Percentiles rank a stretch among this genome's conserved stretches.
Evolutionary conservation across 2,888 invertebrate species (phyloP).

Genomic region (Ennomos erosarius): DNA sequence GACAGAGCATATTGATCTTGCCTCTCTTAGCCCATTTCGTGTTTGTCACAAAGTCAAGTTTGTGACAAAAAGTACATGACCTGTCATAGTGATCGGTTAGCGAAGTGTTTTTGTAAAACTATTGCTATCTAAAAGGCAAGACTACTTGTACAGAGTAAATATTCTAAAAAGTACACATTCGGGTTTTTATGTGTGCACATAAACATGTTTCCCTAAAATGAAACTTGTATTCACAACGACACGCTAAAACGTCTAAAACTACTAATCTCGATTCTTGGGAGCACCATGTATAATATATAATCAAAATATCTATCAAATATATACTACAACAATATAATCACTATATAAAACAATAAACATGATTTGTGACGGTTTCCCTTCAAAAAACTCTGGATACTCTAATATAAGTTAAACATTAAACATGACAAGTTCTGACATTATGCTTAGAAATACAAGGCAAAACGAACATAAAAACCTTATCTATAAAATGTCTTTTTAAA

Average conservation of each 20-base stretch:
- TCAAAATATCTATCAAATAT: slow-evolving; percentile 38
- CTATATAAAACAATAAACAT: slow-evolving; percentile 7
- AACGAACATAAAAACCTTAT: not conserved
- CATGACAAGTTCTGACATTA: slow-evolving; percentile 18
- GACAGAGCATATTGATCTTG: no score
- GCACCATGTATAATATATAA: slow-evolving; percentile 45
- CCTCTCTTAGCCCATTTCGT: no score
- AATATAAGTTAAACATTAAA: slow-evolving; percentile 1
- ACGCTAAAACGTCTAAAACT: slow-evolving; percentile 36
- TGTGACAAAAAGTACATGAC: no score
- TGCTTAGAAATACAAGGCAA: slow-evolving; percentile 15
- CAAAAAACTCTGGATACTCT: not conserved
- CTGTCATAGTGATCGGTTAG: no score
- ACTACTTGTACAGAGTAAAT: no score
- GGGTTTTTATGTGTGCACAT: slow-evolving; percentile 12
- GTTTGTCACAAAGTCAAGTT: no score
- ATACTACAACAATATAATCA: slow-evolving; percentile 33
- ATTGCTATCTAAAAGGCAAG: no score
- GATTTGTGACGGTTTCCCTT: slow-evolving; percentile 27
- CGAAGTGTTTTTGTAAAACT: no score
- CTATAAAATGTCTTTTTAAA: no score
- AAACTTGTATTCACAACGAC: slow-evolving; percentile 16
- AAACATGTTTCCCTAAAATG: not conserved
- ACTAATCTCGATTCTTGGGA: slow-evolving; percentile 51
- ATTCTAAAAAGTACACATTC: slow-evolving; percentile 4